phyloP scores from a whole-genome alignment of 2,888 invertebrate species.

The Rhorus exstirpatorius region DNA sequence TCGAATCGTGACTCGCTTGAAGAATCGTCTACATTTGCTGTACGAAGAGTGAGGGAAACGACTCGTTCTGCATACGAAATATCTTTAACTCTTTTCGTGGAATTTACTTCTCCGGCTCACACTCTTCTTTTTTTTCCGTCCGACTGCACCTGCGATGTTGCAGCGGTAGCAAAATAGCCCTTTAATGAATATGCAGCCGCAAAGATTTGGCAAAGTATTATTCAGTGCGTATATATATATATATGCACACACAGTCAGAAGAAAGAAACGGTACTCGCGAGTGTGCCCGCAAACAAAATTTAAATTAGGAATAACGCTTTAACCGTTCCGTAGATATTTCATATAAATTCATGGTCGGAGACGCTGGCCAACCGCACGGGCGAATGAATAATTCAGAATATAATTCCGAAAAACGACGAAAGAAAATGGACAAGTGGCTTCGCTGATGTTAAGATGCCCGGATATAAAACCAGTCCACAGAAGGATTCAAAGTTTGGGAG shows the following conservation, averaged over 20 bases:
- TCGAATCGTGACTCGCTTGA: conserved; percentile 67
- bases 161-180: conserved; percentile 15
- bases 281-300: conserved; percentile 63
- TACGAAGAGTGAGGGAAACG: conserved; percentile 34
- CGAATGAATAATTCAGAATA: conserved; percentile 78
- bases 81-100: conserved; percentile 33
- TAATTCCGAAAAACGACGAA: conserved; percentile 77
- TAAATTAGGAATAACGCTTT: conserved; percentile 44
- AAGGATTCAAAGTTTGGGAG: conserved; percentile 8
- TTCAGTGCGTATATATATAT: conserved; percentile 8
- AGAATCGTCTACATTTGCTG: conserved; percentile 30
- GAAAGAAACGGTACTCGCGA: conserved; percentile 17
- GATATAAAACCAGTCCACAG: conserved; percentile 18
- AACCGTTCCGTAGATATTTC: conserved; percentile 72
- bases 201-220: conserved; percentile 69
- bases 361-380: conserved; percentile 22
- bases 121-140: conserved; percentile 1
- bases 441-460: conserved; percentile 5
- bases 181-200: conserved; percentile 35
- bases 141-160: conserved; percentile 4
- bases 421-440: conserved; percentile 62
- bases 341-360: conserved; percentile 78
- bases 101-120: conserved; percentile 17
- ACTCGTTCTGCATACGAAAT: conserved; percentile 60
- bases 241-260: background rate